Base-by-base conservation (phyloP, 1,140 invertebrate genomes). In the Brachionus paranguensis region DNA sequence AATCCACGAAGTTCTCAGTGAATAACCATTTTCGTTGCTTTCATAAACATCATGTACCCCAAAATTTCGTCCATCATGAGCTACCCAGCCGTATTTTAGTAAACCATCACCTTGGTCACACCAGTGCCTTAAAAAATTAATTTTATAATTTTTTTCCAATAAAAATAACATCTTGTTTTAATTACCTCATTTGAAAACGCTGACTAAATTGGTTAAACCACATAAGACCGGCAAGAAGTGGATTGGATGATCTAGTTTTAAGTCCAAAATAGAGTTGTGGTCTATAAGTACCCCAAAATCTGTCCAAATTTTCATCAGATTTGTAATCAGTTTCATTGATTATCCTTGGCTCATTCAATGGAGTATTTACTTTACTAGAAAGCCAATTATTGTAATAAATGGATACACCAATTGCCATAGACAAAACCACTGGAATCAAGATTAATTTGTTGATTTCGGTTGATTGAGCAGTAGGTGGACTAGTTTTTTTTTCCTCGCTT, bases 251-350 rank as follows among this genome's bases (percentile, higher is more conserved):
- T 85, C 96, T 90, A 1, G 94, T 95, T 89, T 96, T 95, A 86
- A 99, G 89, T 0, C 97, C 91, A 88, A 92, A 92, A 85, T 92
- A 97, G 8, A 93, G 91, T 4, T 94, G 93, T 0, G 96, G 93
- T 83, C 96, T 90, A 55, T 98, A 98, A 0, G 93, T 93, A 20
- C 96, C 96, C 96, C 96, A 99, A 89, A 94, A 98, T 85, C 93
- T 92, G 5, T 94, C 93, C 2, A 94, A 93, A 20, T 93, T 92
- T 45, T 81, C 78, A 45, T 33, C 8, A 55, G 78, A 81, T 81
- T 81, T 81, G 27, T 81, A 81, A 10, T 43, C 37, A 68, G 17
- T 29, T 43, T 81, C 53, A 20, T 60, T 64, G 3, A 81, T 24
- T 64, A 81, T 81, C 64, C 33, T 41, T 24, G 78, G 78, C 27